Evolutionary conservation across 2,113 vertebrate species (phyloP), one percentile per base, ranked within the genome.

Genomic region (Neolamprologus tretocephalus): DNA sequence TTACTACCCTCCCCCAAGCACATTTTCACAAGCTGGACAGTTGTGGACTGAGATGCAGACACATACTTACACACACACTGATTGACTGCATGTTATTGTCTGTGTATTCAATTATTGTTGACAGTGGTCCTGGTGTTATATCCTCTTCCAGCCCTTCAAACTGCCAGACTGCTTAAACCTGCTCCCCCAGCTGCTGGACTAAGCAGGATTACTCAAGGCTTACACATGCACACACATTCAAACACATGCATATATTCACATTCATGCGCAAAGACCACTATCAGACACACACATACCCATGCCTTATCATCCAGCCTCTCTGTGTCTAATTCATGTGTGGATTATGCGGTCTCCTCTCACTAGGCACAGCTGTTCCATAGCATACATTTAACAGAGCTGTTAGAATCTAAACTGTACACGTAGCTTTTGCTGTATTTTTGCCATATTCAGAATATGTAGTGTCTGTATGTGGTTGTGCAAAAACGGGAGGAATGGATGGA

Each of bases 161-260:
- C 85, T 90, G 87, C 85, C 79, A 73, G 81, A 93, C 71, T 84
- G 89, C 82, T 87, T 87, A 87, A 90, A 91, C 80, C 87, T 84
- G 85, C 88, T 85, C 49, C 85, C 86, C 57, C 93, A 91, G 92
- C 91, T 88, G 86, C 88, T 91, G 86, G 89, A 86, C 92, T 91
- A 92, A 94, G 90, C 84, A 63, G 94, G 94, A 95, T 96, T 95
- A 96, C 88, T 80, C 28, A 5, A 85, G 57, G 89, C 91, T 86
- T 71, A 37, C 75, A 75, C 53, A 81, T 55, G 66, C 37, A 80
- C 84, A 83, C 80, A 90, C 68, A 54, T 81, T 58, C 47, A 86
- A n/a, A 66, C 55, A 84, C 86, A 58, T 82, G 71, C 78, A 31
- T 11, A 28, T 28, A 85, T 83, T 61, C 85, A 53, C 88, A 80